phyloP scores from a whole-genome alignment of 2,888 invertebrate genomes.

The Agapostemon virescens region DNA sequence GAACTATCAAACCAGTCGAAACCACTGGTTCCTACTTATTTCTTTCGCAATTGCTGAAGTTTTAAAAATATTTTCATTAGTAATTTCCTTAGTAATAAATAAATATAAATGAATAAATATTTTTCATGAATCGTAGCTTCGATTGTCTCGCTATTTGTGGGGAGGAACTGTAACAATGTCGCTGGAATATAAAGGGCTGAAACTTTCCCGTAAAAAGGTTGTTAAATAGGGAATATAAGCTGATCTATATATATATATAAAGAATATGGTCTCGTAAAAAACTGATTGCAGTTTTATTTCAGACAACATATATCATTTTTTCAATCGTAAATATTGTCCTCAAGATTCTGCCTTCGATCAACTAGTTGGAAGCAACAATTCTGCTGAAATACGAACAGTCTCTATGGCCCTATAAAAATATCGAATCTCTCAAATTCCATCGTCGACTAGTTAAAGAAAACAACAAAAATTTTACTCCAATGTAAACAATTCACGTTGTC shows the following conservation, averaged over 20 bases:
- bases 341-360: background rate
- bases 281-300: background rate
- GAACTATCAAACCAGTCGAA: too few species aligned
- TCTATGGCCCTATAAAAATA: too few species aligned
- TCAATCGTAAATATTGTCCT: background rate
- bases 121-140: background rate
- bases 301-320: background rate
- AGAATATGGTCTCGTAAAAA: background rate
- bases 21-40: too few species aligned
- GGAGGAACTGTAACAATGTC: background rate
- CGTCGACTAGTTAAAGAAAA: too few species aligned
- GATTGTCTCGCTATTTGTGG: too few species aligned
- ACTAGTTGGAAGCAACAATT: too few species aligned
- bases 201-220: background rate
- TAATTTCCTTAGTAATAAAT: too few species aligned
- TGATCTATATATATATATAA: slow-evolving; percentile 5
- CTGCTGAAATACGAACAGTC: too few species aligned
- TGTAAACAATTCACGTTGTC: too few species aligned
- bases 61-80: too few species aligned
- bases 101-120: background rate
- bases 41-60: too few species aligned
- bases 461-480: background rate
- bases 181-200: background rate
- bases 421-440: too few species aligned
- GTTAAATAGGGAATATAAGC: background rate